phyloP scores from a whole-genome alignment of 2,888 invertebrate genomes.

The Sphaerophoria taeniata region DNA sequence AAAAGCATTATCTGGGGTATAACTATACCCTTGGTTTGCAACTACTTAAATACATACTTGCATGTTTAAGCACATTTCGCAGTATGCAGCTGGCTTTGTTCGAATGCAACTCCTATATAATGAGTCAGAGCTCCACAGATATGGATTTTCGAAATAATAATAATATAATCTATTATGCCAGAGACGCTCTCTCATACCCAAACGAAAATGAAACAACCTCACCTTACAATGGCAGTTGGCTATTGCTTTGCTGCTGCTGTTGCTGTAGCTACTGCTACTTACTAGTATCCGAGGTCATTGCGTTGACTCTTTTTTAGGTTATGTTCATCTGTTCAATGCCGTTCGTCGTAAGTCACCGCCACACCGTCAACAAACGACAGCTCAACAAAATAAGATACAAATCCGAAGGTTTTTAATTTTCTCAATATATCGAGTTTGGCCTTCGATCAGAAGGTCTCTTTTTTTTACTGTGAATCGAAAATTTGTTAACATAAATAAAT shows the following conservation, averaged over 20 bases:
- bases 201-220: constrained; percentile 36
- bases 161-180: constrained; percentile 58
- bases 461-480: not conserved
- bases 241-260: constrained; percentile 42
- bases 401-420: constrained; percentile 72
- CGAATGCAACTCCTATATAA: constrained; percentile 5
- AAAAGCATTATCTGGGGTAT: constrained; percentile 42
- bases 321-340: constrained; percentile 74
- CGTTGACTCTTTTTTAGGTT: constrained; percentile 75
- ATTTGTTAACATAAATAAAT: too few species aligned
- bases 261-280: constrained; percentile 45
- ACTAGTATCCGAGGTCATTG: constrained; percentile 65
- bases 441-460: constrained; percentile 49
- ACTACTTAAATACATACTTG: constrained; percentile 6
- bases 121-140: constrained; percentile 58
- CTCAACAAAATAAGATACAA: constrained; percentile 63
- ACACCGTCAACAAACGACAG: constrained; percentile 20
- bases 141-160: constrained; percentile 65
- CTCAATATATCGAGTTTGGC: constrained; percentile 54
- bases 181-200: constrained; percentile 60
- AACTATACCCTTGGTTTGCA: constrained; percentile 4
- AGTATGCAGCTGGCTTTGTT: constrained; percentile 38
- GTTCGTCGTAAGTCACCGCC: constrained; percentile 32
- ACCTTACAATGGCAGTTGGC: constrained; percentile 47
- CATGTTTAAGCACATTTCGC: constrained; percentile 11